Evolutionary conservation across 2,888 invertebrate genomes (phyloP), one percentile per base, ranked within the genome.

Genomic region (Hymenopus coronatus): DNA sequence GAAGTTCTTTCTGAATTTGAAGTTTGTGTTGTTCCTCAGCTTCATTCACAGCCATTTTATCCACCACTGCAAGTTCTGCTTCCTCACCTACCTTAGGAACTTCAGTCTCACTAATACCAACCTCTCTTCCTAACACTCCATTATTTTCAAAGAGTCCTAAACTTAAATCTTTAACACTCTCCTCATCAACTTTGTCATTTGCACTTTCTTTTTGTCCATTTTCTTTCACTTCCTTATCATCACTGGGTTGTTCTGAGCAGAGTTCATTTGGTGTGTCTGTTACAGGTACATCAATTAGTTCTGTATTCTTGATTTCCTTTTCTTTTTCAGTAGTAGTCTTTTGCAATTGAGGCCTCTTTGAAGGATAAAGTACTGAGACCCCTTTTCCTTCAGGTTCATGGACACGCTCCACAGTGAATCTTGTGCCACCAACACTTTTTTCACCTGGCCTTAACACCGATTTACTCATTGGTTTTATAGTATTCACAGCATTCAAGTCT

Each of bases 161-260:
- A 70, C 15, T 70, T 70, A 70, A 70, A 25, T 46, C 81, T 89
- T 82, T 81, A 28, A 81, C 82, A 82, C 3, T 25, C 40, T 15
- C 33, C 27, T 25, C 70, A 27, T 83, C 84, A 14, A 81, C 86
- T 84, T 91, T 89, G 90, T 93, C 92, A 91, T 93, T 93, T 33
- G 91, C 91, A 82, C 93, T 92, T 46, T 94, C 92, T 93, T 95
- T 94, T 92, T 94, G 92, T 92, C 95, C 93, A 92, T 95, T 91
- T 93, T 95, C 93, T 92, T 95, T 93, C 33, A 94, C 88, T 87
- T 94, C 92, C 2, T 92, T 91, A 90, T 92, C 93, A 86, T 92
- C 93, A 30, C 92, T 92, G 1, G 93, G 20, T 70, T 6, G 54
- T 25, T 70, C 25, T 70, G 54, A 70, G 20, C 4, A 4, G 6